phyloP scores from a whole-genome alignment of 64 coral and sea anemone genomes.

The Stichodactyla mertensii region DNA sequence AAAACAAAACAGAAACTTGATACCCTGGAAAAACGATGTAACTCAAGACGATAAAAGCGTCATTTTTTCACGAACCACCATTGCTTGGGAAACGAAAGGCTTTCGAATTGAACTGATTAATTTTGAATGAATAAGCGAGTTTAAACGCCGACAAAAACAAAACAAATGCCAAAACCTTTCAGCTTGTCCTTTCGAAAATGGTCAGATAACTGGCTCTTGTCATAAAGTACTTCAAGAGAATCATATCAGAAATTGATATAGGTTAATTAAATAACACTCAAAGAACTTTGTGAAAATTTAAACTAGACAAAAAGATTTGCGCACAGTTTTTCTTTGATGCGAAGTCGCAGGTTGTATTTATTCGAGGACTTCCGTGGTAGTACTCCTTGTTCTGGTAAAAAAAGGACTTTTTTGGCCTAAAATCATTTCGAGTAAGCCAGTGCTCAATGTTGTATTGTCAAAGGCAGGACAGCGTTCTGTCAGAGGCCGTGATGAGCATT shows the following conservation, averaged over 20 bases:
- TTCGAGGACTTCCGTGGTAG: too few relatives aligned
- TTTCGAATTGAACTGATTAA: conserved; percentile 3
- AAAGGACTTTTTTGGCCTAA: too few relatives aligned
- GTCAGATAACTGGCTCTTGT: background rate
- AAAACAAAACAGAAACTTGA: background rate
- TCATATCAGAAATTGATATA: background rate
- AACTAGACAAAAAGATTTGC: background rate
- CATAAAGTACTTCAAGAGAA: background rate
- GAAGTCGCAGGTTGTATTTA: background rate
- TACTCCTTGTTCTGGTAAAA: too few relatives aligned
- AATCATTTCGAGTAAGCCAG: too few relatives aligned
- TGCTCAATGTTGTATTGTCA: too few relatives aligned
- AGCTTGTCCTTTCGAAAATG: background rate
- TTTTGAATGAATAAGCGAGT: background rate
- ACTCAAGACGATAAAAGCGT: background rate
- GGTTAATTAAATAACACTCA: background rate
- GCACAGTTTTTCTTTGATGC: background rate
- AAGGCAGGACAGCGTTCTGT: background rate
- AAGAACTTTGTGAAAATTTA: background rate
- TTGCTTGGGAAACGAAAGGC: background rate
- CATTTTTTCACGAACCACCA: background rate
- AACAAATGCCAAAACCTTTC: background rate
- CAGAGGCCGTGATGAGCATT: background rate
- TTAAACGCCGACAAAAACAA: background rate
- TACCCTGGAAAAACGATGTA: background rate